phyloP scores from a whole-genome alignment of 2,797 vertebrate genomes.

The Ciconia nigra region DNA sequence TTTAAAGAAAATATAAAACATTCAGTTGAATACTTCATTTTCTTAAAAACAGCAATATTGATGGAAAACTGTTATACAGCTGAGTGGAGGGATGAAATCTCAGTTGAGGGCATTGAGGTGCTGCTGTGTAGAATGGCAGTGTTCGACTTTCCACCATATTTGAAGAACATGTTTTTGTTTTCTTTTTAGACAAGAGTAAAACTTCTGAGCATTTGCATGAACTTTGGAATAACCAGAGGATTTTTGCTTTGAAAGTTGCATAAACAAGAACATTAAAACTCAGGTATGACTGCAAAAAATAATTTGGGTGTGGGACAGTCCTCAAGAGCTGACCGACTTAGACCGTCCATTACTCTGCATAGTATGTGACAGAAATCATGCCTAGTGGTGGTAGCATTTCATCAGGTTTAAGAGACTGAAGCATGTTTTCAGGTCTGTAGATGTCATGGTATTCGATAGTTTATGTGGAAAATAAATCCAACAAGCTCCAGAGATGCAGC shows the following conservation, averaged over 20 bases:
- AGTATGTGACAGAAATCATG: not conserved
- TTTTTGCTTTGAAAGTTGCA: not conserved
- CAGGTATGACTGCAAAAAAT: not conserved
- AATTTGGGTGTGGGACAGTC: not conserved
- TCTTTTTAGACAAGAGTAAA: not conserved
- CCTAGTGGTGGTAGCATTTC: slow-evolving; percentile 42
- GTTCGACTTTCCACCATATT: not conserved
- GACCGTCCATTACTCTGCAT: not conserved
- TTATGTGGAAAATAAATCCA: not conserved
- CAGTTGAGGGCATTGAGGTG: not conserved
- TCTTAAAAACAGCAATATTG: not conserved
- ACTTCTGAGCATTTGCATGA: not conserved
- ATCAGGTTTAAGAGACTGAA: slow-evolving; percentile 35
- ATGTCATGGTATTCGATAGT: not conserved
- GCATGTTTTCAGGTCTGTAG: not conserved
- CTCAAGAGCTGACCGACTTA: not conserved
- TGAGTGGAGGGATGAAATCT: not conserved
- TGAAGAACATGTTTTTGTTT: not conserved
- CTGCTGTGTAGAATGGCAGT: not conserved
- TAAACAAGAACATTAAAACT: not conserved
- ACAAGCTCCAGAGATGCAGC: not conserved
- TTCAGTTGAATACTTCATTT: not conserved
- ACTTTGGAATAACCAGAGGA: not conserved
- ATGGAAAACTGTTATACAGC: not conserved
- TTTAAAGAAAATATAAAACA: not conserved